These are phyloP conservation scores for Cheilosia vulpina DNA, from an alignment of 2,888 invertebrate genomes.

Conservation along the genomic window DNA sequence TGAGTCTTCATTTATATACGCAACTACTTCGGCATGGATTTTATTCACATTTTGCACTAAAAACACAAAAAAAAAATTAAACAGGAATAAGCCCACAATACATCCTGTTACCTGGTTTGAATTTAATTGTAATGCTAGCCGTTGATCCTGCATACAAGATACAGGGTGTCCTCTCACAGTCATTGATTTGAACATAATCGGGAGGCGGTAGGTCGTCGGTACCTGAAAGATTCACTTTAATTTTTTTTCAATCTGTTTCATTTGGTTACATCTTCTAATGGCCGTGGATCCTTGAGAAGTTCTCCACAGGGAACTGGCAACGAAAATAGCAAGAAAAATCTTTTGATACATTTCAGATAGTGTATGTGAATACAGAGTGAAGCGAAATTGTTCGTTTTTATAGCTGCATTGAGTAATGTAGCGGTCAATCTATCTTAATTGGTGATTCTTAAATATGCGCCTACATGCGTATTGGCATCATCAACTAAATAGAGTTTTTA, in stretches of 20 bases:
- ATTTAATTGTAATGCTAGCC: slow-evolving; percentile 78
- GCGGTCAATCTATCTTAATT: neutral
- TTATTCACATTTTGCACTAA: slow-evolving; percentile 66
- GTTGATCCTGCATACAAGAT: slow-evolving; percentile 76
- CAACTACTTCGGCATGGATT: slow-evolving; percentile 78
- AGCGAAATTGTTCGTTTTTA: slow-evolving; percentile 5
- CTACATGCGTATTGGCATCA: neutral
- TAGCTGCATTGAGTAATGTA: neutral
- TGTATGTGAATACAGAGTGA: neutral
- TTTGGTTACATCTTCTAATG: slow-evolving; percentile 27
- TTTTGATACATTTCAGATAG: neutral
- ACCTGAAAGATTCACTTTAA: slow-evolving; percentile 72
- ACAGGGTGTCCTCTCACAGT: slow-evolving; percentile 78
- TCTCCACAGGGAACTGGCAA: neutral
- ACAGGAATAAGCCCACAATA: neutral
- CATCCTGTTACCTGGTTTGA: slow-evolving; percentile 76
- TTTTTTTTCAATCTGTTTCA: neutral
- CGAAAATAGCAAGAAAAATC: neutral
- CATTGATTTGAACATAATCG: slow-evolving; percentile 78
- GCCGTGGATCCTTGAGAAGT: slow-evolving; percentile 9
- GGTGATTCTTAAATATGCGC: neutral
- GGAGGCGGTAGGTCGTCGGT: slow-evolving; percentile 76
- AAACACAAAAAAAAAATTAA: neutral
- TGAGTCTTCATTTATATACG: slow-evolving; percentile 78
- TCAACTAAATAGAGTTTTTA: slow-evolving; percentile 5